These are phyloP conservation scores for Alcedo atthis DNA, from an alignment of 2,797 vertebrate genomes.

Conservation along the genomic window DNA sequence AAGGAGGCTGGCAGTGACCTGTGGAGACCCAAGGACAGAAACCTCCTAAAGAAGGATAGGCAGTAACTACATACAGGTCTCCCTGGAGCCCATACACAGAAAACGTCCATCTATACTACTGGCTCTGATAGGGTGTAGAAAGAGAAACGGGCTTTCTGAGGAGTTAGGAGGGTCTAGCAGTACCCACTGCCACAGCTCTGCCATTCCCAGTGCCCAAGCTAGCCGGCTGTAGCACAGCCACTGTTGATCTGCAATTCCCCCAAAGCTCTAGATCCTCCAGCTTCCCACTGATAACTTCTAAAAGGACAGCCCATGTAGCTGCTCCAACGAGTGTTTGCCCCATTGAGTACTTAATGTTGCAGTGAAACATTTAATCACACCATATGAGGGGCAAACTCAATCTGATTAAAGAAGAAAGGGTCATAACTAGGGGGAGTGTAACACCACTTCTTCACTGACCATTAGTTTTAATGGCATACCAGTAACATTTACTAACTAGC, in stretches of 20 bases:
- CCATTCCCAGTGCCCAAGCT: not conserved
- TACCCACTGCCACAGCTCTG: not conserved
- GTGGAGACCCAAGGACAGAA: not conserved
- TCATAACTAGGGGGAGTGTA: constrained; percentile 63
- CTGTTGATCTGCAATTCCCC: not conserved
- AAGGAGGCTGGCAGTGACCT: not conserved
- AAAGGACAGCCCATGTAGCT: not conserved
- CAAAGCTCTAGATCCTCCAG: not conserved
- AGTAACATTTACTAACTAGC: constrained; percentile 69
- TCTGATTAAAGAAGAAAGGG: constrained; percentile 68
- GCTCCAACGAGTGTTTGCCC: constrained; percentile 28
- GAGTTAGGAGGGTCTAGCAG: not conserved
- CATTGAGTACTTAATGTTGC: constrained; percentile 61
- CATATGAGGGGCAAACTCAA: constrained; percentile 72
- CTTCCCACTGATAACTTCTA: constrained; percentile 33
- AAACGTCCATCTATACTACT: not conserved
- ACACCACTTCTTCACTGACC: constrained; percentile 69
- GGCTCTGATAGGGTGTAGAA: not conserved
- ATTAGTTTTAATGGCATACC: constrained; percentile 64
- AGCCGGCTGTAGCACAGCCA: not conserved
- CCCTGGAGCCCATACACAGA: not conserved
- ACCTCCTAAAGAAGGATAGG: not conserved
- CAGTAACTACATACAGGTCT: not conserved
- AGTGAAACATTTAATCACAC: constrained; percentile 65
- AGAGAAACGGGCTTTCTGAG: not conserved